Evolutionary conservation across 2,113 vertebrate species (phyloP), one percentile per base, ranked within the genome.

Genomic region (Plotosus lineatus): DNA sequence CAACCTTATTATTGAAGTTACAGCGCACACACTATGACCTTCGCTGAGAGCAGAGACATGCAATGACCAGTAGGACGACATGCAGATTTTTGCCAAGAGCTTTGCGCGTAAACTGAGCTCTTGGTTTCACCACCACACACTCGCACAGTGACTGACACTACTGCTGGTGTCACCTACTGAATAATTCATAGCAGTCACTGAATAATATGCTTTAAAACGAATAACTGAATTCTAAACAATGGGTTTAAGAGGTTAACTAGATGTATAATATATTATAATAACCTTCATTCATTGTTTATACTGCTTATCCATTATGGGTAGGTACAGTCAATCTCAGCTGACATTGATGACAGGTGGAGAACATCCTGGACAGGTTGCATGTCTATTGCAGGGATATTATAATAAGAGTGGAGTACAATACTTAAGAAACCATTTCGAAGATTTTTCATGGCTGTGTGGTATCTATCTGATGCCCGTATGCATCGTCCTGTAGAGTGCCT

Each of bases 111-210:
- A 65, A 38, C 61, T 2, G 40, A 44, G 38, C 23, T 68, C 36
- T 33, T 38, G 21, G 21, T 68, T 42, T 68, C 63, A 23, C 4
- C 10, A 14, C 21, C 36, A 69, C 23, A 48, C 2, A 71, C 5
- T 1, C 2, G 6, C 5, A 31, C 68, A 71, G 7, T 28, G 6
- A 46, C 66, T 12, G 28, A 50, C n/a, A 71, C 1, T 1, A 4
- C 17, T 50, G 44, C 26, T 50, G 31, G 44, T 72, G 31, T 48
- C 44, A 44, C 42, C 23, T 10, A 19, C 44, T 72, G 15, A 50
- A 50, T 72, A 33, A 72, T 72, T 72, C 69, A 72, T 50, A 50
- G 8, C 10, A 33, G 46, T 50, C 44, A 50, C 69, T 46, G 36
- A 40, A 23, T 38, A 38, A 38, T 23, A 65, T 40, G 61, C 40